Conservation (phyloP, 2,797 vertebrate genomes). For the Poecile montanus region DNA sequence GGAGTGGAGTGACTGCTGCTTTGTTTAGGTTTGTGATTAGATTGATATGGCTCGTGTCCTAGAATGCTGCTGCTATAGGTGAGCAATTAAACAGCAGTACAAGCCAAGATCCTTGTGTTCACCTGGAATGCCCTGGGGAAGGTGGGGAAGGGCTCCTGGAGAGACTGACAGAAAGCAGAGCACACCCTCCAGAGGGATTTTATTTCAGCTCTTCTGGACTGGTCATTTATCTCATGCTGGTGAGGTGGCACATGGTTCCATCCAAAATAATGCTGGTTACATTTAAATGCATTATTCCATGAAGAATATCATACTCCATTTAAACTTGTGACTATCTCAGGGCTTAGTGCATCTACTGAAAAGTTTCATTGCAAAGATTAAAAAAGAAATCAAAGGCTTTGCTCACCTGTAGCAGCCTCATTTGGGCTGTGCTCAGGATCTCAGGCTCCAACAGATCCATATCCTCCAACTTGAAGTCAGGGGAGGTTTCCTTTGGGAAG, state of each 20-base stretch:
- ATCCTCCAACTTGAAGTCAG: fast-evolving
- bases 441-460: not conserved
- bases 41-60: not conserved
- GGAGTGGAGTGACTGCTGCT: not conserved
- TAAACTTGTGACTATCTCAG: not conserved
- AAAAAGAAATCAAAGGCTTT: not conserved
- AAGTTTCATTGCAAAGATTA: not conserved
- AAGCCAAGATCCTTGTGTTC: not conserved
- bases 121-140: not conserved
- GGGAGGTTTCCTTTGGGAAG: not conserved
- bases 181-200: not conserved
- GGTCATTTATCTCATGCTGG: not conserved
- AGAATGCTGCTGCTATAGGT: not conserved
- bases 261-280: not conserved
- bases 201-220: not conserved
- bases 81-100: not conserved
- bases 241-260: fast-evolving
- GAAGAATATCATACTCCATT: not conserved
- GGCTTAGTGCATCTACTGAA: not conserved
- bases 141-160: not conserved
- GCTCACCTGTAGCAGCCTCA: not conserved
- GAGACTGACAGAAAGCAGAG: not conserved
- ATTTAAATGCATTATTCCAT: not conserved
- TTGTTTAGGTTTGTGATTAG: not conserved
- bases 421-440: not conserved